phyloP scores from a whole-genome alignment of 2,797 vertebrate species.

The Chelon auratus region DNA sequence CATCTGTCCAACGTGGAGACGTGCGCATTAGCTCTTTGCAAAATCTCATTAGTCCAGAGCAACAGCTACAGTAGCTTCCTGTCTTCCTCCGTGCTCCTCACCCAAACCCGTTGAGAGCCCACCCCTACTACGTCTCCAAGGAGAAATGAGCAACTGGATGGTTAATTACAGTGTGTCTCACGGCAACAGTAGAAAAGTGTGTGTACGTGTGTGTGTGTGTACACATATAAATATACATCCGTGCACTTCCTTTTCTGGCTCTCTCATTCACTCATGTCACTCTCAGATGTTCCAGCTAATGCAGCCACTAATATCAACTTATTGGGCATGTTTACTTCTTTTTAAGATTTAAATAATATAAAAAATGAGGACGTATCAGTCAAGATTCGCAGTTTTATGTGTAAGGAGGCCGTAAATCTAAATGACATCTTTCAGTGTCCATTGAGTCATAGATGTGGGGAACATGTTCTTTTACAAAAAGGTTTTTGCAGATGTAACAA shows the following conservation, averaged over 20 bases:
- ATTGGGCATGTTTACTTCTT: not conserved
- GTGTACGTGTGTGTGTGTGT: conserved; percentile 33
- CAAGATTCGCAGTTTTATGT: not conserved
- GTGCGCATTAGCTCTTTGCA: conserved; percentile 10
- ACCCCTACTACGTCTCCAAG: conserved; percentile 65
- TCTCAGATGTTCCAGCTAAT: conserved; percentile 3
- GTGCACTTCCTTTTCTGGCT: conserved; percentile 10
- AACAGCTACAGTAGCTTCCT: conserved; percentile 41
- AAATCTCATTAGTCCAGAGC: conserved; percentile 43
- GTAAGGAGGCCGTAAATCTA: not conserved
- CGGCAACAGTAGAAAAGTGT: conserved; percentile 68
- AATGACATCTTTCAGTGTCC: not conserved
- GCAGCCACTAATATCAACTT: not conserved
- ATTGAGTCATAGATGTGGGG: not conserved
- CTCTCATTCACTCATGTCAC: conserved; percentile 35
- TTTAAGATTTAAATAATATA: not conserved
- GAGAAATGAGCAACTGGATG: conserved; percentile 72
- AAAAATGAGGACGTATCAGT: not conserved
- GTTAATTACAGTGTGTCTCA: conserved; percentile 81
- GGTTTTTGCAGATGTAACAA: not conserved
- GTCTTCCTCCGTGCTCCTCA: conserved; percentile 28
- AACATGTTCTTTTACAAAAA: not conserved
- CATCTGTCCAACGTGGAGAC: conserved; percentile 9
- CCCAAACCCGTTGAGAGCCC: conserved; percentile 58
- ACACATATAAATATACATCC: conserved; percentile 10